Conservation (phyloP, 1,140 invertebrate species). For the Diorhabda sublineata region DNA sequence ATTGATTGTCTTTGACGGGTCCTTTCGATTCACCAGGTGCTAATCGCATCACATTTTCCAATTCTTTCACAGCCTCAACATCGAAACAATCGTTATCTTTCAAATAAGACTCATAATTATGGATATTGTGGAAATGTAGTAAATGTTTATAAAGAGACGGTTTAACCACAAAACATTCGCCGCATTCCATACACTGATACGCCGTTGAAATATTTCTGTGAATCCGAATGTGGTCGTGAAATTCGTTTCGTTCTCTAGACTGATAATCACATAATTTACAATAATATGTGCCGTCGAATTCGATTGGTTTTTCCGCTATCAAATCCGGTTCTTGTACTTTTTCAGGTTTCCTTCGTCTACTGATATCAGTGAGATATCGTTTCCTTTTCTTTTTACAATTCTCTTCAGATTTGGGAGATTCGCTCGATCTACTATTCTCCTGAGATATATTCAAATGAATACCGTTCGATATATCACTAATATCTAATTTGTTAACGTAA, state of each 20-base stretch:
- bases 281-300: slow-evolving; percentile 48
- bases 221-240: slow-evolving; percentile 53
- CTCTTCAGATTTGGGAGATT: neutral
- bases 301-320: slow-evolving; percentile 35
- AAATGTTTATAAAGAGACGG: slow-evolving; percentile 62
- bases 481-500: slow-evolving; percentile 16
- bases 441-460: neutral
- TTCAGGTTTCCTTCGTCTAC: slow-evolving; percentile 10
- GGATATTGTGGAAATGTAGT: slow-evolving; percentile 56
- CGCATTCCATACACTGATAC: slow-evolving; percentile 65
- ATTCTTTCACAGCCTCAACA: slow-evolving; percentile 49
- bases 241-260: slow-evolving; percentile 43
- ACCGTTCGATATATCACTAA: neutral
- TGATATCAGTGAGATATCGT: slow-evolving; percentile 11
- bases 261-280: slow-evolving; percentile 53
- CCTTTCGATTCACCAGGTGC: slow-evolving; percentile 42
- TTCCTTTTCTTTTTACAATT: slow-evolving; percentile 24
- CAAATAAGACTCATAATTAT: slow-evolving; percentile 56
- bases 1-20: slow-evolving; percentile 58
- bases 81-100: slow-evolving; percentile 54
- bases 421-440: neutral
- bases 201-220: slow-evolving; percentile 56
- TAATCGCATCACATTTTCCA: slow-evolving; percentile 44
- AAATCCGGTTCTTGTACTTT: slow-evolving; percentile 23
- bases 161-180: slow-evolving; percentile 62